A percentile compares a stretch with the other conserved stretches of the same genome.
phyloP scores from a whole-genome alignment of 2,888 invertebrate genomes.

The Brachyptera putata region DNA sequence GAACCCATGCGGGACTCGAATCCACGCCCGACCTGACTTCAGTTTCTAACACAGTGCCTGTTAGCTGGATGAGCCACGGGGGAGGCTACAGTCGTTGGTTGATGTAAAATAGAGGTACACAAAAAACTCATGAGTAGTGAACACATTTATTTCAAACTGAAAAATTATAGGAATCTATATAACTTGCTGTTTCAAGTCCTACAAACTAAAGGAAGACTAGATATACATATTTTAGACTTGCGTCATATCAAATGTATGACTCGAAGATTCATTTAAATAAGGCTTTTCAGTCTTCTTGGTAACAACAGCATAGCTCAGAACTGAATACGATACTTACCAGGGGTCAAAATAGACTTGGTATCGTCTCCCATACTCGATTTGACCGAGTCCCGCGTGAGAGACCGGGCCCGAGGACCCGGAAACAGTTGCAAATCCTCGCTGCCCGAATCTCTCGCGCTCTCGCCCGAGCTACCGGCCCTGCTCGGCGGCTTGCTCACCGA shows the following conservation, averaged over 20 bases:
- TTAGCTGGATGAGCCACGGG: no score
- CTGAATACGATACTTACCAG: slow-evolving; percentile 33
- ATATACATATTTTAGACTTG: not conserved
- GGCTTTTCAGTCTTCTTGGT: slow-evolving; percentile 20
- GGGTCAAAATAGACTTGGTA: slow-evolving; percentile 23
- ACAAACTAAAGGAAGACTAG: not conserved
- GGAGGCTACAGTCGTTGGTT: no score
- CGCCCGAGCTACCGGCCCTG: slow-evolving; percentile 15
- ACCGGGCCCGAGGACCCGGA: slow-evolving; percentile 46
- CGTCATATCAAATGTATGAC: not conserved
- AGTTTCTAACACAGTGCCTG: no score
- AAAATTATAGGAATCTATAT: no score
- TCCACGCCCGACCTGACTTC: no score
- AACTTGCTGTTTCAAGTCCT: no score
- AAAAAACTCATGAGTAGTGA: not conserved
- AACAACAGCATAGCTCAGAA: slow-evolving; percentile 22
- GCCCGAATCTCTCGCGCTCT: slow-evolving; percentile 29
- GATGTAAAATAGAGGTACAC: no score
- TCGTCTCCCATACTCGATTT: slow-evolving; percentile 19
- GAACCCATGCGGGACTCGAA: no score
- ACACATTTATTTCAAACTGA: not conserved
- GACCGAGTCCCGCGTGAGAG: slow-evolving; percentile 52
- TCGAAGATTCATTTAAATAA: no score
- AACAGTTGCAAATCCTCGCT: slow-evolving; percentile 35
- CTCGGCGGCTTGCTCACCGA: slow-evolving; percentile 35